phyloP scores from a whole-genome alignment of 2,888 invertebrate species.

The Caenorhabditis drosophilae region DNA sequence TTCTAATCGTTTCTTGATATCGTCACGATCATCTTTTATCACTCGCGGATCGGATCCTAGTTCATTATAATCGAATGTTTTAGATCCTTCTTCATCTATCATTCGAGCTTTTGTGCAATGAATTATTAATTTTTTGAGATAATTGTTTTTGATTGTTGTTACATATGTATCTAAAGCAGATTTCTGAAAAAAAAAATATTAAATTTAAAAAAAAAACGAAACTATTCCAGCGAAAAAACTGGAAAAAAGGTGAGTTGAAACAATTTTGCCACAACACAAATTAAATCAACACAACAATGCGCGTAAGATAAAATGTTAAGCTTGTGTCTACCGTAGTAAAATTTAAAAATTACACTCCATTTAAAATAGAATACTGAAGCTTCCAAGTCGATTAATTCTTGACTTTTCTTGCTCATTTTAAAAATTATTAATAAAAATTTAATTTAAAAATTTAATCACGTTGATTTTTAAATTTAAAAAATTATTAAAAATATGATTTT shows the following conservation, averaged over 20 bases:
- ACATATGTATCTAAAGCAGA: constrained; percentile 13
- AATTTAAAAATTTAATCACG: background rate
- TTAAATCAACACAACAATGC: no score
- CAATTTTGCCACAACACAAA: no score
- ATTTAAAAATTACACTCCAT: constrained; percentile 9
- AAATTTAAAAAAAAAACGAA: no score
- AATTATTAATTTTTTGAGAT: constrained; percentile 10
- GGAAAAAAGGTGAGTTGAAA: no score
- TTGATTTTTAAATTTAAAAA: background rate
- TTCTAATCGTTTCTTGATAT: constrained; percentile 16
- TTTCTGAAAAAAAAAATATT: background rate
- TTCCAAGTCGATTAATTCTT: background rate
- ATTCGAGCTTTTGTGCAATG: constrained; percentile 25
- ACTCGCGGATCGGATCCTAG: constrained; percentile 23
- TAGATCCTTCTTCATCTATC: constrained; percentile 8
- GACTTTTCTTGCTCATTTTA: background rate
- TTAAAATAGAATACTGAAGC: constrained; percentile 17
- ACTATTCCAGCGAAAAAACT: no score
- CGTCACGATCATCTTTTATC: constrained; percentile 32
- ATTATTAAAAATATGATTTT: no score
- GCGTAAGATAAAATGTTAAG: no score
- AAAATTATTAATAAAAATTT: background rate
- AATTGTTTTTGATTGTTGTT: constrained; percentile 16
- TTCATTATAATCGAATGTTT: constrained; percentile 25
- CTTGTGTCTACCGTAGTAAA: no score